Conservation (phyloP, 2,888 invertebrate genomes). For the Apodemia mormo region DNA sequence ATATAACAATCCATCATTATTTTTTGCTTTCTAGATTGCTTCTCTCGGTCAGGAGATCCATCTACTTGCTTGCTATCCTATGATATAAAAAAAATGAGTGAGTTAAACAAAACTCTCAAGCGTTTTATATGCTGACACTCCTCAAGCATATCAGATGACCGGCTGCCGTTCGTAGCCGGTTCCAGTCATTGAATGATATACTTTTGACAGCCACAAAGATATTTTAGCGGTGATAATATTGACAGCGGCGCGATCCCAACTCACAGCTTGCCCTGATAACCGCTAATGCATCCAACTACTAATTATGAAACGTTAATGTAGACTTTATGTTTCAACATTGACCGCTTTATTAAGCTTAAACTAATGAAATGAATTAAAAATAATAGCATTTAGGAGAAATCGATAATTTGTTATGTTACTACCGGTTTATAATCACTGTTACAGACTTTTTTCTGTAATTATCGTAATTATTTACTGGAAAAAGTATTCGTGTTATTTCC, state of each 20-base stretch:
- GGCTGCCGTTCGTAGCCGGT: constrained; percentile 7
- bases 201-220: constrained; percentile 64
- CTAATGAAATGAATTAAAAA: not conserved
- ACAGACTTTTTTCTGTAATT: no score
- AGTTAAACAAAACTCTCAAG: not conserved
- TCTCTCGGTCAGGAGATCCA: no score
- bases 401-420: no score
- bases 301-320: constrained; percentile 10
- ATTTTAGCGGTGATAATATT: constrained; percentile 53
- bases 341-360: constrained; percentile 5
- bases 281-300: constrained; percentile 33
- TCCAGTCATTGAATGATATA: constrained; percentile 57
- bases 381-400: not conserved
- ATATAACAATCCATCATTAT: no score
- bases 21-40: no score
- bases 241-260: constrained; percentile 48
- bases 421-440: no score
- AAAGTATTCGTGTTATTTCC: no score
- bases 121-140: constrained; percentile 33
- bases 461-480: no score
- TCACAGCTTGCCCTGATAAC: constrained; percentile 43
- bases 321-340: constrained; percentile 10
- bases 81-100: no score
- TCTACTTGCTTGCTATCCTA: no score
- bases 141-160: constrained; percentile 17